Conservation (phyloP, 2,797 vertebrate genomes). For the Gambelia wislizenii region DNA sequence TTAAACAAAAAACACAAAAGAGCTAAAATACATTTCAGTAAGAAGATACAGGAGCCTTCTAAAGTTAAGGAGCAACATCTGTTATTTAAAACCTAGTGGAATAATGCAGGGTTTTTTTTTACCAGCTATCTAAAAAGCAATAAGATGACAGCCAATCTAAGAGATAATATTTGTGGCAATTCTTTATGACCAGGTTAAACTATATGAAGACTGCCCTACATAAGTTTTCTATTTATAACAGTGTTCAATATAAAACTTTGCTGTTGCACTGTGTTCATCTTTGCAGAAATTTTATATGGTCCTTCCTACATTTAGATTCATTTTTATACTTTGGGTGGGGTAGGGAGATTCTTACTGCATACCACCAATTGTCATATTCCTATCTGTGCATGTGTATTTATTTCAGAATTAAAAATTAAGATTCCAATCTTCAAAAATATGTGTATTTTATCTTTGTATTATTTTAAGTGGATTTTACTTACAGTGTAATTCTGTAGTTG, state of each 20-base stretch:
- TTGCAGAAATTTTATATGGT: background rate
- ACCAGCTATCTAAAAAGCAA: background rate
- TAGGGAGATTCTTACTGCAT: too few relatives aligned
- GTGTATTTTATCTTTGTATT: too few relatives aligned
- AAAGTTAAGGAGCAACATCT: background rate
- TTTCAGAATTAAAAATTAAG: background rate
- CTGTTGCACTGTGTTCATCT: background rate
- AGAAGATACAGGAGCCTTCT: background rate
- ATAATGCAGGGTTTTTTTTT: background rate
- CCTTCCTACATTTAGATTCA: too few relatives aligned
- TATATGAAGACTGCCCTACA: background rate
- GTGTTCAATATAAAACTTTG: background rate
- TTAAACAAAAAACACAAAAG: background rate
- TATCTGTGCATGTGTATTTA: background rate
- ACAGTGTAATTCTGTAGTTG: background rate
- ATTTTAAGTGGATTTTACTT: background rate
- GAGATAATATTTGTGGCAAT: background rate
- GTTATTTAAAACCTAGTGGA: background rate
- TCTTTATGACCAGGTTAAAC: background rate
- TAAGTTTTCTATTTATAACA: background rate
- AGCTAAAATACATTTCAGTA: background rate
- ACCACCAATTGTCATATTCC: too few relatives aligned
- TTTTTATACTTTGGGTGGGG: too few relatives aligned
- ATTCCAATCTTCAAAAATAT: background rate
- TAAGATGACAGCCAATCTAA: background rate